phyloP scores from a whole-genome alignment of 2,113 vertebrate genomes.

The Silurus glanis region DNA sequence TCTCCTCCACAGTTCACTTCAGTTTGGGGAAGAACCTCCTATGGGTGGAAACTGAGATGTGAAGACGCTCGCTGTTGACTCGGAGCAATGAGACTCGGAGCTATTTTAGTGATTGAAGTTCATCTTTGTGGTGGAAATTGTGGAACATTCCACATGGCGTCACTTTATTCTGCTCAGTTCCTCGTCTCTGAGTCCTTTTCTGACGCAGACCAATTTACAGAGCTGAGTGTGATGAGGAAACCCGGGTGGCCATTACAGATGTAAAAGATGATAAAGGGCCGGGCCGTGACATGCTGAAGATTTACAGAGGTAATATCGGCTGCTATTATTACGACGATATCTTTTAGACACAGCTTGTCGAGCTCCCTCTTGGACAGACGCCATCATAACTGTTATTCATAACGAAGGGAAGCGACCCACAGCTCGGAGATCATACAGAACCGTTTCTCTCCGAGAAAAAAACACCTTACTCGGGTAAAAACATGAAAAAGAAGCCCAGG shows the following conservation, averaged over 20 bases:
- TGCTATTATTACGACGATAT: slow-evolving; percentile 1
- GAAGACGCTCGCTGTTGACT: too few species aligned
- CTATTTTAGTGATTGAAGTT: too few species aligned
- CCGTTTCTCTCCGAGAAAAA: background rate
- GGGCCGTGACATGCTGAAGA: background rate
- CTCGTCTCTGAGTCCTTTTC: background rate
- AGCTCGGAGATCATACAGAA: background rate
- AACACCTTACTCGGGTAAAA: background rate
- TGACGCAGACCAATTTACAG: background rate
- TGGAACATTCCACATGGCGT: too few species aligned
- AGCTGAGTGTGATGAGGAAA: background rate
- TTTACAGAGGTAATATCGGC: slow-evolving; percentile 2
- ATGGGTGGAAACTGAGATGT: too few species aligned
- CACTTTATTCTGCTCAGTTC: background rate
- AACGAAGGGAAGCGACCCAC: background rate
- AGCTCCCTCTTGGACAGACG: background rate
- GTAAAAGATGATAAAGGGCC: background rate
- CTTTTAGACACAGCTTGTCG: background rate
- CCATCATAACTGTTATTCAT: slow-evolving; percentile 20
- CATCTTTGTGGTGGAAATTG: too few species aligned
- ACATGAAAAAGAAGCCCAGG: too few species aligned
- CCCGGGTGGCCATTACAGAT: background rate
- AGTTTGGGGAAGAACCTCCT: too few species aligned
- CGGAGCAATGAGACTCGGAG: too few species aligned
- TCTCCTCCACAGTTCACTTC: too few species aligned